Evolutionary conservation across 2,113 vertebrate genomes (phyloP).

Genomic region (Pachypanchax playfairii): DNA sequence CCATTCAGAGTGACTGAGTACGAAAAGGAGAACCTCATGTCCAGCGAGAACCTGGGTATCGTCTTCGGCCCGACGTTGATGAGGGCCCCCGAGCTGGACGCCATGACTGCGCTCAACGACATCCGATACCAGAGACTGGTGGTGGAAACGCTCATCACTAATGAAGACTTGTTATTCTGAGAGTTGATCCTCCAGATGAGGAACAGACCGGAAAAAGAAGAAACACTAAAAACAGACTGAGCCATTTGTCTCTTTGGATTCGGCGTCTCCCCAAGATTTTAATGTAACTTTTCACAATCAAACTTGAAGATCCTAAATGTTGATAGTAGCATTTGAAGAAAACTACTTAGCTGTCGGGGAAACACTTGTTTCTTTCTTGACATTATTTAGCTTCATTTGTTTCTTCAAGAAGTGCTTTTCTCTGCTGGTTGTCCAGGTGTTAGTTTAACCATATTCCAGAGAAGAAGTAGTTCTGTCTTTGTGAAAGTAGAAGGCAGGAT

Average conservation of each 20-base stretch:
- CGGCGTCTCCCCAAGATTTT: constrained; percentile 30
- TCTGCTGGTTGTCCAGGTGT: constrained; percentile 11
- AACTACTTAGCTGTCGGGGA: constrained; percentile 2
- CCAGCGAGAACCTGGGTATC: constrained; percentile 93
- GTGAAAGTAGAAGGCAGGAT: constrained; percentile 36
- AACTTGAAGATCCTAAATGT: constrained; percentile 2
- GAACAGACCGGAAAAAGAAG: constrained; percentile 14
- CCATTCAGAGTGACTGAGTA: constrained; percentile 84
- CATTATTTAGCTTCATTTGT: not conserved
- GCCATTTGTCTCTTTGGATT: constrained; percentile 5
- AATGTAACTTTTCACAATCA: constrained; percentile 1
- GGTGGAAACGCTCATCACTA: constrained; percentile 93
- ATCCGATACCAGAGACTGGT: constrained; percentile 96
- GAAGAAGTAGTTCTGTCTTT: constrained; percentile 20
- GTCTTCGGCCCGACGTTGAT: constrained; percentile 87
- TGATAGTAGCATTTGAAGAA: not conserved
- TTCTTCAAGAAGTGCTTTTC: no score
- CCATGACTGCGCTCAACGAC: constrained; percentile 92
- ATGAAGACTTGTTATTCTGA: constrained; percentile 95
- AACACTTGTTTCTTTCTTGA: constrained; percentile 39
- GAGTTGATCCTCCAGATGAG: constrained; percentile 20
- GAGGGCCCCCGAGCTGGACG: constrained; percentile 89
- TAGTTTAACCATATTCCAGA: constrained; percentile 4
- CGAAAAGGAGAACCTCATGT: constrained; percentile 94
- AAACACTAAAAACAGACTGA: constrained; percentile 8